phyloP scores from a whole-genome alignment of 2,797 vertebrate species.

The Hyperoplus immaculatus region DNA sequence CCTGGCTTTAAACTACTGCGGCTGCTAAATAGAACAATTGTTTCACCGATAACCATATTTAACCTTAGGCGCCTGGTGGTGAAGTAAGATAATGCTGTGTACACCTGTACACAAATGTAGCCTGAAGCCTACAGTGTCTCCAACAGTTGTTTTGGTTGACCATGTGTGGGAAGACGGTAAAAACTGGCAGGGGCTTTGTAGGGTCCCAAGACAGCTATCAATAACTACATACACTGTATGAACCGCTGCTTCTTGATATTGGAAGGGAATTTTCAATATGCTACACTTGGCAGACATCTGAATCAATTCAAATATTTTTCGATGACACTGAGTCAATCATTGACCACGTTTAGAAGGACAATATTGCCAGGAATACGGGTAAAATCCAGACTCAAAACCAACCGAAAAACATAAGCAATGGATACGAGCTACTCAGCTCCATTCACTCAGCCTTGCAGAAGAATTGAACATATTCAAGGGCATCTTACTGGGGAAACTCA shows the following conservation, averaged over 20 bases:
- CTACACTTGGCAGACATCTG: neutral
- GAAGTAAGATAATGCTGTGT: slow-evolving; percentile 31
- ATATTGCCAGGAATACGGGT: neutral
- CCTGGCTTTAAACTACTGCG: slow-evolving; percentile 36
- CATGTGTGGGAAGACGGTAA: slow-evolving; percentile 53
- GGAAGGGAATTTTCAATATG: neutral
- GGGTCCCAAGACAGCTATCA: slow-evolving; percentile 23
- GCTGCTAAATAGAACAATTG: slow-evolving; percentile 50
- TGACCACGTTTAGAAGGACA: neutral
- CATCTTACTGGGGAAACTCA: slow-evolving; percentile 1
- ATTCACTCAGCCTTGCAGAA: slow-evolving; percentile 22
- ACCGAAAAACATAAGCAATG: slow-evolving; percentile 11
- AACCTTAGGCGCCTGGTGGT: slow-evolving; percentile 58
- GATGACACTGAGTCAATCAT: neutral
- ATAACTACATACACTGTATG: slow-evolving; percentile 11
- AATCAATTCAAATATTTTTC: slow-evolving; percentile 1
- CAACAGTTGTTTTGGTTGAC: slow-evolving; percentile 49
- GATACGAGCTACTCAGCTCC: slow-evolving; percentile 18
- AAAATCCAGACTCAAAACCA: slow-evolving; percentile 14
- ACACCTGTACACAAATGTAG: slow-evolving; percentile 49
- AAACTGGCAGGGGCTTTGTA: slow-evolving; percentile 32
- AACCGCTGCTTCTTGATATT: neutral
- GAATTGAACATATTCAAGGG: slow-evolving; percentile 9
- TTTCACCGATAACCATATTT: slow-evolving; percentile 64
- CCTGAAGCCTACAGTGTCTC: slow-evolving; percentile 54